Percentiles rank a stretch among this genome's conserved stretches.
phyloP scores from a whole-genome alignment of 92 coral and sea anemone genomes.

The Epizoanthus stellaris region DNA sequence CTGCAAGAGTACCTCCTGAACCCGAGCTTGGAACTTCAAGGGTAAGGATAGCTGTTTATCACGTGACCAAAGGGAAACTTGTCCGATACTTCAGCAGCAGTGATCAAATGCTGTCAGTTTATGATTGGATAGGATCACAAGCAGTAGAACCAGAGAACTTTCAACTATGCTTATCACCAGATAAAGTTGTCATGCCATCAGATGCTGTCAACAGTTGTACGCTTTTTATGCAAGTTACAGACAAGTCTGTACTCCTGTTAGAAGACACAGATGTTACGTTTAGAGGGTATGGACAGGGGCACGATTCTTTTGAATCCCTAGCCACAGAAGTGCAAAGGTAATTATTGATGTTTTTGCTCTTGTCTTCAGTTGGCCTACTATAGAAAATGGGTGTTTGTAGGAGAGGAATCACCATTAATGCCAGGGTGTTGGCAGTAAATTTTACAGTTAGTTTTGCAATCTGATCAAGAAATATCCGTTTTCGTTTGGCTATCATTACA shows the following conservation, averaged over 20 bases:
- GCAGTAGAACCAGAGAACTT: slow-evolving; percentile 50
- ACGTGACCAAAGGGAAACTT: slow-evolving; percentile 43
- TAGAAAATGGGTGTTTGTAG: neutral
- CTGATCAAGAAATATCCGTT: neutral
- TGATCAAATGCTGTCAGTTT: slow-evolving; percentile 50
- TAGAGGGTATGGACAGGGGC: slow-evolving; percentile 45
- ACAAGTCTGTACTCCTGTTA: slow-evolving; percentile 12
- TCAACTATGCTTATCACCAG: slow-evolving; percentile 36
- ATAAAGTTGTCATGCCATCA: slow-evolving; percentile 23
- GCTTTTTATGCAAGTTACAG: slow-evolving; percentile 36
- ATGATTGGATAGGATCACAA: slow-evolving; percentile 55
- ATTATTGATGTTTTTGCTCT: neutral
- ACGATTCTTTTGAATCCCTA: slow-evolving; percentile 19
- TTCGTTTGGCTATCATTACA: no score
- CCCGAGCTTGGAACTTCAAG: slow-evolving; percentile 26
- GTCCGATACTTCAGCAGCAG: slow-evolving; percentile 33
- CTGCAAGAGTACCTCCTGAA: slow-evolving; percentile 48
- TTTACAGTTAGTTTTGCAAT: neutral
- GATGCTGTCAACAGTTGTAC: slow-evolving; percentile 37
- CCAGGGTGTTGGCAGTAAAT: neutral
- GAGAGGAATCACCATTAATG: neutral
- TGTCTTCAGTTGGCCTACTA: neutral
- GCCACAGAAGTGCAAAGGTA: neutral
- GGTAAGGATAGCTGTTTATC: slow-evolving; percentile 54
- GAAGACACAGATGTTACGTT: slow-evolving; percentile 37